A percentile compares a stretch with the other conserved stretches of the same genome.
These are phyloP conservation scores for Galerucella pusilla DNA, from an alignment of 2,888 invertebrate species.

Conservation along the genomic window DNA sequence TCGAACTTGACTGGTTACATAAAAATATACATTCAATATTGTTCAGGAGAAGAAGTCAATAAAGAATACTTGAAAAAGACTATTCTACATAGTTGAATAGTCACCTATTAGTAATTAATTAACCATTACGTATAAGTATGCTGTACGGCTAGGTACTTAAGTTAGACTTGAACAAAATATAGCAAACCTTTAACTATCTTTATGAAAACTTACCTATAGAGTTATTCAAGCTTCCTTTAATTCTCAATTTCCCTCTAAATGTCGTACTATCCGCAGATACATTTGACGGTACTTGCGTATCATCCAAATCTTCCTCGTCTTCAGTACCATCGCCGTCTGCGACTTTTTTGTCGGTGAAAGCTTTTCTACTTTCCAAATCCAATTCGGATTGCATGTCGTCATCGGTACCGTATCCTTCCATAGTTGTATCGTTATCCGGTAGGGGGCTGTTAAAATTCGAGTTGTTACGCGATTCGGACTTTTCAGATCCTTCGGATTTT, in stretches of 20 bases:
- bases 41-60: too few relatives aligned
- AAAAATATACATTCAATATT: too few relatives aligned
- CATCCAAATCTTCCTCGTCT: slow-evolving; percentile 51
- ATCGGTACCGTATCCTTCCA: slow-evolving; percentile 59
- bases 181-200: background rate
- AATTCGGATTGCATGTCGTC: slow-evolving; percentile 50
- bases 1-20: too few relatives aligned
- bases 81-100: too few relatives aligned
- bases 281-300: slow-evolving; percentile 50
- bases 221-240: slow-evolving; percentile 29
- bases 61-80: too few relatives aligned
- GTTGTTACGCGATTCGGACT: slow-evolving; percentile 8
- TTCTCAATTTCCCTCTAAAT: slow-evolving; percentile 35
- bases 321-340: slow-evolving; percentile 35
- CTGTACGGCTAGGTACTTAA: too few relatives aligned
- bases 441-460: slow-evolving; percentile 26
- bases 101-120: too few relatives aligned
- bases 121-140: too few relatives aligned
- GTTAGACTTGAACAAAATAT: background rate
- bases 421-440: slow-evolving; percentile 41
- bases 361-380: slow-evolving; percentile 40
- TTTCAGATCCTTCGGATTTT: slow-evolving; percentile 5
- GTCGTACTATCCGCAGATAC: slow-evolving; percentile 41
- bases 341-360: slow-evolving; percentile 28
- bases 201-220: slow-evolving; percentile 30